Evolutionary conservation across 2,797 vertebrate genomes (phyloP).

Genomic region (Benthosema pterotum): DNA sequence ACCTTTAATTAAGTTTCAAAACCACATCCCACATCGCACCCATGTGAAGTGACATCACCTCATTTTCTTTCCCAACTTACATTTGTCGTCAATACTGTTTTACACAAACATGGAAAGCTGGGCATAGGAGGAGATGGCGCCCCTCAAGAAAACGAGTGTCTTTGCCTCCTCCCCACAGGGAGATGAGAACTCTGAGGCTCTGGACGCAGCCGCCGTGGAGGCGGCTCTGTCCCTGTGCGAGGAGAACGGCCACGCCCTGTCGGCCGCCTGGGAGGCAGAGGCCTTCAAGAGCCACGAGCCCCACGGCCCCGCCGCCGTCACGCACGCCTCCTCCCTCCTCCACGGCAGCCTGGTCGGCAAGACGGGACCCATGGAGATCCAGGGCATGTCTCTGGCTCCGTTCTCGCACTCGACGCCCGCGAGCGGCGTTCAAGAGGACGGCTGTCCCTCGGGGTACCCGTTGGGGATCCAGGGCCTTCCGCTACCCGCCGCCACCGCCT

Average conservation of each 20-base stretch:
- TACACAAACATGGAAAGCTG: too few relatives aligned
- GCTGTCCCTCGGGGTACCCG: slow-evolving; percentile 44
- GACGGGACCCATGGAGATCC: slow-evolving; percentile 39
- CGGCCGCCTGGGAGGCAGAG: slow-evolving; percentile 86
- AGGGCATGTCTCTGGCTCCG: slow-evolving; percentile 31
- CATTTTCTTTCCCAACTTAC: too few relatives aligned
- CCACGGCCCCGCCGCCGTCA: slow-evolving; percentile 62
- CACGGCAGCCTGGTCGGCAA: slow-evolving; percentile 52
- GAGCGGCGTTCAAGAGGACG: slow-evolving; percentile 55
- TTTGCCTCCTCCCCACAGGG: slow-evolving; percentile 80
- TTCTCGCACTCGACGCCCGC: slow-evolving; percentile 35
- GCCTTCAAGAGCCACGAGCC: slow-evolving; percentile 83
- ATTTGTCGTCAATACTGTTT: too few relatives aligned
- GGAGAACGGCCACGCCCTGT: slow-evolving; percentile 88
- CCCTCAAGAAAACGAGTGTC: too few relatives aligned
- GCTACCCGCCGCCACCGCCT: slow-evolving; percentile 52
- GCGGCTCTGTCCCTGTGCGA: slow-evolving; percentile 94
- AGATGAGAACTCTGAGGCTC: slow-evolving; percentile 89
- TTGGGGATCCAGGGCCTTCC: slow-evolving; percentile 49
- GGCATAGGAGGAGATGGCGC: too few relatives aligned
- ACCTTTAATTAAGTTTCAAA: too few relatives aligned
- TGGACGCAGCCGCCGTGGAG: slow-evolving; percentile 95
- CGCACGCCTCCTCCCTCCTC: slow-evolving; percentile 44
- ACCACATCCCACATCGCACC: too few relatives aligned
- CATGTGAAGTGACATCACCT: too few relatives aligned